Evolutionary conservation across 2,888 invertebrate species (phyloP).

Genomic region (Tuta absoluta): DNA sequence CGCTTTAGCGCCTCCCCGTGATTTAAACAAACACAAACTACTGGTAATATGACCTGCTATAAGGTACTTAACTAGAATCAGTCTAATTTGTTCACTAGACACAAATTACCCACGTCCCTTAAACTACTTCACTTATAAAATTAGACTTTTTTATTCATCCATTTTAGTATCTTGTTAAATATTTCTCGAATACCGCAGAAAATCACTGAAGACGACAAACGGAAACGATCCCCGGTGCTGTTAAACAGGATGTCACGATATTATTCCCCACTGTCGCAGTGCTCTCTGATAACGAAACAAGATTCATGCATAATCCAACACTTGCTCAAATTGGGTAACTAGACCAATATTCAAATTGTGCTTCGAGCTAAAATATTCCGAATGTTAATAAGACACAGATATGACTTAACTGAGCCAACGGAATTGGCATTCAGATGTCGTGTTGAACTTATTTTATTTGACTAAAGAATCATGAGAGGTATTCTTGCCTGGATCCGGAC

Average conservation of each 20-base stretch:
- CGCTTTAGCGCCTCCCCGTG: neutral
- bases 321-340: conserved; percentile 19
- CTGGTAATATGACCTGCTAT: conserved; percentile 87
- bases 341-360: conserved; percentile 17
- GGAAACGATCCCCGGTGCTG: neutral
- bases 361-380: conserved; percentile 33
- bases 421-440: conserved; percentile 66
- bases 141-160: too few species aligned
- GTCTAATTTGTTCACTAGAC: too few species aligned
- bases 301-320: conserved; percentile 12
- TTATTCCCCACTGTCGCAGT: neutral
- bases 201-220: neutral
- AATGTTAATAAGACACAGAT: conserved; percentile 35
- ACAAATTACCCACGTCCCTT: too few species aligned
- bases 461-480: conserved; percentile 65
- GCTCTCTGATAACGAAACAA: neutral
- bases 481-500: conserved; percentile 53
- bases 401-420: conserved; percentile 48
- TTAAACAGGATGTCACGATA: neutral
- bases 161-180: neutral
- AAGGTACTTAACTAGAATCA: too few species aligned
- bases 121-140: too few species aligned
- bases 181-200: neutral
- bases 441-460: conserved; percentile 66
- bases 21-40: conserved; percentile 84